phyloP scores from a whole-genome alignment of 2,797 vertebrate species.

The Crossoptilon crossoptilon region DNA sequence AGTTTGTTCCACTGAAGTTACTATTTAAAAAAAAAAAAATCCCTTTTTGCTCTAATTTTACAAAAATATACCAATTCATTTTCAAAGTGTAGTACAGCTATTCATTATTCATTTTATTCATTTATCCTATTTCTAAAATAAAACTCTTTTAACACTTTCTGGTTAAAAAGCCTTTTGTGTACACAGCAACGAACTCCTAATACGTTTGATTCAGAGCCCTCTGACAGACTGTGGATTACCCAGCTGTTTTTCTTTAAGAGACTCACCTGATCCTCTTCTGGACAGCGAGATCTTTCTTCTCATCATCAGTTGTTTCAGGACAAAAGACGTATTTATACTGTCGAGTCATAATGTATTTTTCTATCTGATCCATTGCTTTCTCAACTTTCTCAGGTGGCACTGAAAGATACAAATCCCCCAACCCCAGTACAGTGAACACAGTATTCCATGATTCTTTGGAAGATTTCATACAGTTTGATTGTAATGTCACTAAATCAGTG shows the following conservation, averaged over 20 bases:
- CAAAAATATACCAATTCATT: not conserved
- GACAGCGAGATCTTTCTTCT: constrained; percentile 94
- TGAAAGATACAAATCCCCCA: constrained; percentile 73
- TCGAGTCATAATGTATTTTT: constrained; percentile 97
- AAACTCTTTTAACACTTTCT: not conserved
- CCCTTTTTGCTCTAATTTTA: not conserved
- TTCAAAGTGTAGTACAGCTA: not conserved
- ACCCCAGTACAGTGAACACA: not conserved
- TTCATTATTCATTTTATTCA: not conserved
- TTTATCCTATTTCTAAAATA: not conserved
- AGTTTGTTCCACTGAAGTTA: constrained; percentile 37
- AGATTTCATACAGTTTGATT: not conserved
- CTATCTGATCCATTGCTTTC: constrained; percentile 96
- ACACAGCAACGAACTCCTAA: not conserved
- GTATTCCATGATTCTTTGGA: not conserved
- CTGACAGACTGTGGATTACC: not conserved
- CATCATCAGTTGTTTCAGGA: constrained; percentile 95
- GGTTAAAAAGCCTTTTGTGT: not conserved
- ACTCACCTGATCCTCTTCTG: constrained; percentile 92
- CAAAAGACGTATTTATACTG: constrained; percentile 97
- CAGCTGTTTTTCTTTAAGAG: not conserved
- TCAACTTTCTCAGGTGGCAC: constrained; percentile 93
- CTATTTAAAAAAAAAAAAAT: not conserved
- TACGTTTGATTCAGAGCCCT: not conserved
- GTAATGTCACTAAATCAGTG: not conserved